Base-by-base conservation (phyloP, 2,888 invertebrate genomes). In the Ariolimax columbianus region DNA sequence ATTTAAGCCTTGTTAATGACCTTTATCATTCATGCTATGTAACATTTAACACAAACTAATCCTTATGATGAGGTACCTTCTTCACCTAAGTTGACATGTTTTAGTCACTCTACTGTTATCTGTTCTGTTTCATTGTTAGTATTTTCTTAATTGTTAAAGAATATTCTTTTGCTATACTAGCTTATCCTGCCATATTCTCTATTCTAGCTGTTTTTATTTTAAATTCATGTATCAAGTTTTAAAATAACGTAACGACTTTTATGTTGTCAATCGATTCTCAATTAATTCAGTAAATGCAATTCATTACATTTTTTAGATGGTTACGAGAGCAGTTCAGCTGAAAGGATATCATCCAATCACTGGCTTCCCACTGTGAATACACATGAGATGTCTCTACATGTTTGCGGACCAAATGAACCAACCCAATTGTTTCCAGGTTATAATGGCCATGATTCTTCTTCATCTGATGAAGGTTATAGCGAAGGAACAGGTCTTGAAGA, bases 401-500 rank as follows among this genome's bases (percentile, higher is more conserved):
- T 19, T 26, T 75, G 33, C 30, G 23, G 75, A 23, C 33, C 51
- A 33, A 14, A 33, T 75, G 19, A 0, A 51, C 19, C 14, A 4
- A 19, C 6, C 1, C n/a, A 0, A 17, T 23, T 17, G 17, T 9
- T 6, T 3, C 72, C 23, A 4, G 4, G 0, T n/a, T 47, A 75
- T 30, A 75, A 30, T 23, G 36, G 11, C 4, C 75, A 75, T 26
- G 75, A 51, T 33, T 55, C 79, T n/a, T 33, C 79, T 26, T 40
- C 26, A 23, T 72, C 72, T 38, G 77, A 77, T 51, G 82, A 82
- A 19, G 82, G 77, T 51, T 77, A 40, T 36, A 0, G n/a, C 30
- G 84, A 84, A 26, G 75, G 59, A 30, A 14, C n/a, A 51, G 51
- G 47, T 19, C 19, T 59, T 55, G 84, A 78, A 36, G 55, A 72